phyloP scores from a whole-genome alignment of 2,797 vertebrate species.

The Bovichtus diacanthus region DNA sequence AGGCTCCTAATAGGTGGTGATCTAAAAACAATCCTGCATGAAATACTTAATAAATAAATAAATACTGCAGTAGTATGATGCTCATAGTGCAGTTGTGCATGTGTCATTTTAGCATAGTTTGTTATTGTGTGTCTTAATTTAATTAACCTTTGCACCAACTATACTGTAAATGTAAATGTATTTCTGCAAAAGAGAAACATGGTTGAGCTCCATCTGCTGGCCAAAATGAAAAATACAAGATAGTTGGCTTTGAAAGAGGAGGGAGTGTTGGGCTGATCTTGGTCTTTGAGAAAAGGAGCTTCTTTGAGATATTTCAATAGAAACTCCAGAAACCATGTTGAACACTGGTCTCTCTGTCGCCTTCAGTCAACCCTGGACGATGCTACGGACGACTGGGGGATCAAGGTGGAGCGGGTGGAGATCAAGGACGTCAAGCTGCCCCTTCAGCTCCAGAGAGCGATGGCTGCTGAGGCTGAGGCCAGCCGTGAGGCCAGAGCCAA shows the following conservation, averaged over 20 bases:
- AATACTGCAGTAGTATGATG: background rate
- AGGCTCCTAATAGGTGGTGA: background rate
- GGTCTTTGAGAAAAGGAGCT: background rate
- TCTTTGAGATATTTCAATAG: background rate
- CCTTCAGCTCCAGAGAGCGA: constrained; percentile 95
- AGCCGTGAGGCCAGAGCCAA: constrained; percentile 94
- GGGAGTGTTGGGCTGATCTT: background rate
- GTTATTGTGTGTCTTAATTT: background rate
- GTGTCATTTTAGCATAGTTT: background rate
- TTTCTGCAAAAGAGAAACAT: background rate
- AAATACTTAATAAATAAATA: background rate
- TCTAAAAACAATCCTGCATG: constrained; percentile 1
- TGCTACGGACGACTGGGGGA: constrained; percentile 96
- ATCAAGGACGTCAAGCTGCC: constrained; percentile 98
- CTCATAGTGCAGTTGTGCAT: background rate
- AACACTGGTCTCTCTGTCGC: constrained; percentile 6
- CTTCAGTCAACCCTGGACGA: constrained; percentile 89
- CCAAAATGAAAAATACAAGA: constrained; percentile 4
- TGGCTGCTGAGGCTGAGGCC: constrained; percentile 98
- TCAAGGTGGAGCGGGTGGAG: constrained; percentile 98
- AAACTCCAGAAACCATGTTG: background rate
- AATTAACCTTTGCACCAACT: background rate
- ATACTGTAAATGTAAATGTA: background rate
- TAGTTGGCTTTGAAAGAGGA: background rate
- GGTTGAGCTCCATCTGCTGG: constrained; percentile 56